Evolutionary conservation across 2,888 invertebrate species (phyloP).

Genomic region (Hylaea fasciaria): DNA sequence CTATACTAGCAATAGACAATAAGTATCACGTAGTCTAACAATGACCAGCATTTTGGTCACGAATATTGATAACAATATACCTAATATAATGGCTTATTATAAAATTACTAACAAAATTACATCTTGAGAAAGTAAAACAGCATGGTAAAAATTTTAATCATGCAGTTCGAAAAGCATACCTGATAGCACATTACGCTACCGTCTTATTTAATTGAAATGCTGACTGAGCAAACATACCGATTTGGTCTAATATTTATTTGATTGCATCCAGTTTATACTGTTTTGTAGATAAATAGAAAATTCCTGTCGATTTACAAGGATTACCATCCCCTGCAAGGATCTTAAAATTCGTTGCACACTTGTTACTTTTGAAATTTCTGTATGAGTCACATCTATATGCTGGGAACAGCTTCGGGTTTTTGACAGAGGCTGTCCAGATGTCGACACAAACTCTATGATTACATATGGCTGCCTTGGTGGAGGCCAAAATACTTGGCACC

Average conservation of each 20-base stretch:
- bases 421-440: slow-evolving; percentile 59
- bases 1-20: too few species aligned
- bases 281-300: slow-evolving; percentile 61
- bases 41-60: too few species aligned
- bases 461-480: slow-evolving; percentile 63
- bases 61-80: too few species aligned
- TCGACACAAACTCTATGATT: slow-evolving; percentile 63
- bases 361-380: slow-evolving; percentile 45
- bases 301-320: slow-evolving; percentile 60
- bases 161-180: too few species aligned
- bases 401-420: slow-evolving; percentile 53
- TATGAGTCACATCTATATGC: slow-evolving; percentile 58
- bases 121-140: too few species aligned
- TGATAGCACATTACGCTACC: too few species aligned
- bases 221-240: too few species aligned
- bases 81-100: too few species aligned
- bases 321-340: slow-evolving; percentile 65
- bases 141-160: too few species aligned
- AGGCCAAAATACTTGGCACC: slow-evolving; percentile 60
- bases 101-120: too few species aligned
- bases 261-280: slow-evolving; percentile 30
- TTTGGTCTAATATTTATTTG: slow-evolving; percentile 8
- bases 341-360: slow-evolving; percentile 48
- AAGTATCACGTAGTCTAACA: too few species aligned
- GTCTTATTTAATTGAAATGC: too few species aligned